These are phyloP conservation scores for Tapera naevia DNA, from an alignment of 2,797 vertebrate species.

Conservation along the genomic window DNA sequence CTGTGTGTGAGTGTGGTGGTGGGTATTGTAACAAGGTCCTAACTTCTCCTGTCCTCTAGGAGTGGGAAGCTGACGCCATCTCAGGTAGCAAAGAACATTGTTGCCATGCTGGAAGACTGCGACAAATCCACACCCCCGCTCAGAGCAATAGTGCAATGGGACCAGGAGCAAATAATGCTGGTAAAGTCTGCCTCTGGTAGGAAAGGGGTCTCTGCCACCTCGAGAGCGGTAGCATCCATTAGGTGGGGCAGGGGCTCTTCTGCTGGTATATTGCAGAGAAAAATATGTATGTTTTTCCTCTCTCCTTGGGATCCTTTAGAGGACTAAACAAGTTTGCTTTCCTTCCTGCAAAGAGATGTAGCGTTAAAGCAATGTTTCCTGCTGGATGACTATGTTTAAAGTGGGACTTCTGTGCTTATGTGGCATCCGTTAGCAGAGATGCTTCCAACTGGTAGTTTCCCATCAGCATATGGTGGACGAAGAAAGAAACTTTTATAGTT, in stretches of 20 bases:
- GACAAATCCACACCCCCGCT: conserved; percentile 19
- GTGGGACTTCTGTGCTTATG: neutral
- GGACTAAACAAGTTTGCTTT: neutral
- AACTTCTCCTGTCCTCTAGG: conserved; percentile 43
- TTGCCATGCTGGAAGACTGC: conserved; percentile 53
- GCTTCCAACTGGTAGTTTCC: neutral
- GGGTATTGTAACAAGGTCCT: neutral
- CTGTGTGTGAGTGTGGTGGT: neutral
- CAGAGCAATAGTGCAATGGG: conserved; percentile 68
- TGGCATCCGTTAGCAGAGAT: neutral
- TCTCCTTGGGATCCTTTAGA: neutral
- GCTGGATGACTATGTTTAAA: neutral
- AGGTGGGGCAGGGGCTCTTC: neutral
- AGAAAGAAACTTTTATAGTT: neutral
- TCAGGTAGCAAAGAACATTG: conserved; percentile 69
- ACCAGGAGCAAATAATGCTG: conserved; percentile 61
- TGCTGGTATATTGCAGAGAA: neutral
- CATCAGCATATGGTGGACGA: neutral
- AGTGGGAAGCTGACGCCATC: conserved; percentile 57
- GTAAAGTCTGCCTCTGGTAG: conserved; percentile 26
- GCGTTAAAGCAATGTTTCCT: conserved; percentile 13
- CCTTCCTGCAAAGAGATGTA: neutral
- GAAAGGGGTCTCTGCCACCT: neutral
- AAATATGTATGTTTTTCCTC: neutral
- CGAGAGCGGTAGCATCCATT: neutral